Percentiles rank a stretch among this genome's conserved stretches.
These are phyloP conservation scores for Philypnodon macrostomus DNA, from an alignment of 2,797 vertebrate species.

Conservation along the genomic window DNA sequence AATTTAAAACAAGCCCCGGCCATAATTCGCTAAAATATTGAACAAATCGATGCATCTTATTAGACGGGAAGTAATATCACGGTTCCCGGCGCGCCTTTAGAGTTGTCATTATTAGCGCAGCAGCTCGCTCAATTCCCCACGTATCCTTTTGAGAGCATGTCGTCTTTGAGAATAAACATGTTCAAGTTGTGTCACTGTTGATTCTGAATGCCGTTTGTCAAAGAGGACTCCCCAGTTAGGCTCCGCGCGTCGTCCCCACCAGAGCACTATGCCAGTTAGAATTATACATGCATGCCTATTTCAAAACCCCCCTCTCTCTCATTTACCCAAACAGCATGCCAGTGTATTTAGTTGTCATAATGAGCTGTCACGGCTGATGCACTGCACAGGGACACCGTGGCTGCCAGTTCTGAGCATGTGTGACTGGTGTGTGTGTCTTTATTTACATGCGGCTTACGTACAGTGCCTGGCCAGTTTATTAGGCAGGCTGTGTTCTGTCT, in stretches of 20 bases:
- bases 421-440: slow-evolving; percentile 18
- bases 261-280: slow-evolving; percentile 63
- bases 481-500: too few species aligned
- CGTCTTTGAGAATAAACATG: slow-evolving; percentile 58
- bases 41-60: slow-evolving; percentile 51
- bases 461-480: too few species aligned
- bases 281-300: slow-evolving; percentile 70
- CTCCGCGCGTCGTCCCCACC: slow-evolving; percentile 45
- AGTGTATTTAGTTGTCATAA: slow-evolving; percentile 79
- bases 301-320: slow-evolving; percentile 36
- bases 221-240: slow-evolving; percentile 62
- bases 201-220: slow-evolving; percentile 68
- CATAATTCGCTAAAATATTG: slow-evolving; percentile 45
- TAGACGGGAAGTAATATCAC: slow-evolving; percentile 49
- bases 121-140: slow-evolving; percentile 28
- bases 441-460: slow-evolving; percentile 8
- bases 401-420: slow-evolving; percentile 46
- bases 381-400: slow-evolving; percentile 64
- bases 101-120: slow-evolving; percentile 29
- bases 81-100: slow-evolving; percentile 41
- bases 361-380: slow-evolving; percentile 73
- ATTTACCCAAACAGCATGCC: slow-evolving; percentile 64
- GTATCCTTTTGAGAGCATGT: slow-evolving; percentile 28
- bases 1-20: slow-evolving; percentile 50
- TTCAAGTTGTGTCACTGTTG: slow-evolving; percentile 64